Base-by-base conservation (phyloP, 1,140 invertebrate genomes). In the Aphis gossypii region DNA sequence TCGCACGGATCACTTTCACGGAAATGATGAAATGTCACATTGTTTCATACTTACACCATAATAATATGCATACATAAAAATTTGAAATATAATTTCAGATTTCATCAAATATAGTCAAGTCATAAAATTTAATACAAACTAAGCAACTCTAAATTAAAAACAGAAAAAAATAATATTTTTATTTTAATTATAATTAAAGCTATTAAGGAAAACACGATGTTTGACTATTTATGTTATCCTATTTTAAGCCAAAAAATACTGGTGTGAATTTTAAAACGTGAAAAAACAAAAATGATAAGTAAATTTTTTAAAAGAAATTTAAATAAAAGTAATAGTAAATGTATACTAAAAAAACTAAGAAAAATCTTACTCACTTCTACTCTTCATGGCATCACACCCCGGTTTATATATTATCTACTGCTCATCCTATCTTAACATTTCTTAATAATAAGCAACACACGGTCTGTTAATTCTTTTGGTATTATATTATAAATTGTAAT, bases 371-470 rank as follows among this genome's bases (percentile, higher is more conserved):
- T 76, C 0, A n/a, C 25, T 60, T 60, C 9, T 60, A n/a, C 11
- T 30, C 5, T 68, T 68, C 30, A 11, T 11, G 8, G 25, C 56
- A 30, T 2, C 56, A 11, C 25, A n/a, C 11, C 60, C n/a, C 60
- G 30, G 30, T 14, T 18, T 56, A 56, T 14, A 30, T 60, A 60
- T 8, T 6, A 41, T 25, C 25, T 60, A 25, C 56, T 60, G 56
- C 56, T 60, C 60, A 68, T 20, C 86, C 44, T 87, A 18, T 48
- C 11, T 35, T 48, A 48, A 87, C 23, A 14, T 41, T 30, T 23
- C 83, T 84, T 83, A 83, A 83, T 86, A 86, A 88, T 90, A 60
- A 48, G 54, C 35, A 90, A 7, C 88, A 46, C 25, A 60, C 51
- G 51, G 88, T 90, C 88, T 51, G 23, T 38, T 90, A 51, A 90